These are phyloP conservation scores for Tipula lateralis DNA, from an alignment of 2,888 invertebrate genomes.

Conservation along the genomic window DNA sequence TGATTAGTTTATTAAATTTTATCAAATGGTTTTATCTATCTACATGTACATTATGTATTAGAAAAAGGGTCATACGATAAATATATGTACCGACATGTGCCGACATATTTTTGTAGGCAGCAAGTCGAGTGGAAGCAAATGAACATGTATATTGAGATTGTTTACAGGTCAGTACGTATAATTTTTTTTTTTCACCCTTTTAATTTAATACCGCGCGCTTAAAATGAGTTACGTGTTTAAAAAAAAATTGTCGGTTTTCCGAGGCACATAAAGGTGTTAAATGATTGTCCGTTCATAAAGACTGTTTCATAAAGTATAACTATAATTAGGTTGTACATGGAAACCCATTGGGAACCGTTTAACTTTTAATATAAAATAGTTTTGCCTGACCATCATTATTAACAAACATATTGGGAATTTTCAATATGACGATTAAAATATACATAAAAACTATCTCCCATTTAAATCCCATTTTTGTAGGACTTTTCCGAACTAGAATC, in stretches of 20 bases:
- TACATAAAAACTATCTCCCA: too few species aligned
- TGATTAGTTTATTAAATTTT: slow-evolving; percentile 19
- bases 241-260: not conserved
- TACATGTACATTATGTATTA: not conserved
- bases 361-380: too few species aligned
- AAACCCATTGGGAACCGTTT: too few species aligned
- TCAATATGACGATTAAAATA: too few species aligned
- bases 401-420: too few species aligned
- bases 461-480: too few species aligned
- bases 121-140: not conserved
- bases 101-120: not conserved
- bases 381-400: too few species aligned
- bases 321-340: too few species aligned
- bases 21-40: not conserved
- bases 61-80: not conserved
- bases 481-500: too few species aligned
- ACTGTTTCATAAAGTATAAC: too few species aligned
- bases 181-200: not conserved
- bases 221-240: not conserved
- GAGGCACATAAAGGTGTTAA: not conserved
- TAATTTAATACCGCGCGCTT: not conserved
- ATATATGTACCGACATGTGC: not conserved
- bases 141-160: not conserved
- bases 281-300: not conserved
- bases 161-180: not conserved